phyloP scores from a whole-genome alignment of 1,140 invertebrate genomes.

The Drosophila micromelanica region DNA sequence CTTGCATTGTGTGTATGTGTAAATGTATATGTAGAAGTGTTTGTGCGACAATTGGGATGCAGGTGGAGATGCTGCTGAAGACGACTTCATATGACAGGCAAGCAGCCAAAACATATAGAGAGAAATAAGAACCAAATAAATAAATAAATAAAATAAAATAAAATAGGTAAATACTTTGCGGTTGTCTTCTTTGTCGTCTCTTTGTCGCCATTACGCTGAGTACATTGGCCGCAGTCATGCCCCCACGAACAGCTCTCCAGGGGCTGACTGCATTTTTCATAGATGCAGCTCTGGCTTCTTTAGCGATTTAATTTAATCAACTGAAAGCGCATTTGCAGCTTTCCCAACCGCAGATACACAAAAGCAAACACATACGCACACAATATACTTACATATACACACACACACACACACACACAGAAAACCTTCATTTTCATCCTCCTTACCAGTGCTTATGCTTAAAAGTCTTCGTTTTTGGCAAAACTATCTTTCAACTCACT shows the following conservation, averaged over 20 bases:
- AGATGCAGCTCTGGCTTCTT: conserved; percentile 61
- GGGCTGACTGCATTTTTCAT: conserved; percentile 70
- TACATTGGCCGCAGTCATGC: conserved; percentile 60
- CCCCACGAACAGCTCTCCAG: conserved; percentile 6
- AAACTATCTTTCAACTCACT: conserved; percentile 60
- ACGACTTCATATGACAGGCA: conserved; percentile 39
- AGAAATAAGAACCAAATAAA: conserved; percentile 11
- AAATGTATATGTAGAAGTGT: conserved; percentile 18
- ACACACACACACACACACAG: background rate
- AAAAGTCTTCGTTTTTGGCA: conserved; percentile 59
- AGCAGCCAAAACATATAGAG: conserved; percentile 22
- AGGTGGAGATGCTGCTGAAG: conserved; percentile 48
- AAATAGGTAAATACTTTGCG: conserved; percentile 76
- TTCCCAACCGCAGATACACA: conserved; percentile 56
- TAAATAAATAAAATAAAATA: conserved; percentile 20
- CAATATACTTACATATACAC: background rate
- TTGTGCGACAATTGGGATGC: conserved; percentile 50
- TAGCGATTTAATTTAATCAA: conserved; percentile 84
- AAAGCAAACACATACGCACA: conserved; percentile 21
- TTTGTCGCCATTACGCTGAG: conserved; percentile 79
- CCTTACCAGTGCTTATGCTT: conserved; percentile 14
- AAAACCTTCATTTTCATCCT: conserved; percentile 45
- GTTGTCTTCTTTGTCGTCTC: conserved; percentile 33
- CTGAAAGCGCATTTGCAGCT: conserved; percentile 83
- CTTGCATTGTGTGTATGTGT: conserved; percentile 16